Conservation (phyloP, 2,113 vertebrate genomes). For the Cebidichthys violaceus region DNA sequence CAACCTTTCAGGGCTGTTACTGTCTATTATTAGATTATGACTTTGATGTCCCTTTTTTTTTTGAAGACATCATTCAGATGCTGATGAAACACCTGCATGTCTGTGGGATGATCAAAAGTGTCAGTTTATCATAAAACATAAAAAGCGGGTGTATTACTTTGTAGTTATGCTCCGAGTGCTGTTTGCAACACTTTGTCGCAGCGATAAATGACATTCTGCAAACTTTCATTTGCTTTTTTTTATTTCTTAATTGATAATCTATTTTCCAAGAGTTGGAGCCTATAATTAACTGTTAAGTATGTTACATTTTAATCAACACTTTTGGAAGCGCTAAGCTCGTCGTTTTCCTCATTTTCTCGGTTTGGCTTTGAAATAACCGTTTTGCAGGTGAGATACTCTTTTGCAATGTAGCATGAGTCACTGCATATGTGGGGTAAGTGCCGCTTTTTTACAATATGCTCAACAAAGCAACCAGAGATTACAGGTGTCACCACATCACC, state of each 20-base stretch:
- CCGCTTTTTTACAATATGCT: background rate
- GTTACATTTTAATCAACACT: background rate
- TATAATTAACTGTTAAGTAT: background rate
- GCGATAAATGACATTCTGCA: background rate
- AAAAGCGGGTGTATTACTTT: conserved; percentile 34
- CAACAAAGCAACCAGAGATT: background rate
- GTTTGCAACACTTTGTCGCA: conserved; percentile 15
- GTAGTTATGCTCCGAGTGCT: background rate
- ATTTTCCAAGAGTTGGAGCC: background rate
- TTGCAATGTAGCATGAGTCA: background rate
- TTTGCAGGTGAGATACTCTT: background rate
- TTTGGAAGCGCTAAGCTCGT: background rate
- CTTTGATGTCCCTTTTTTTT: conserved; percentile 58
- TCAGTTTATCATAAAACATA: conserved; percentile 32
- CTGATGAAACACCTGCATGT: conserved; percentile 55
- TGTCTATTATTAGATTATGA: conserved; percentile 33
- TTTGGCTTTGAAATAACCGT: background rate
- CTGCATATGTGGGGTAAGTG: background rate
- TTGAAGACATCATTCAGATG: conserved; percentile 53
- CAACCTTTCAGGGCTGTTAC: conserved; percentile 41
- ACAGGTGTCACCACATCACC: conserved; percentile 7
- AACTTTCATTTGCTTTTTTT: conserved; percentile 8
- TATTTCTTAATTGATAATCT: background rate
- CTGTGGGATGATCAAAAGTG: conserved; percentile 58
- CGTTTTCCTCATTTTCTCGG: background rate